Conservation (phyloP, 2,113 vertebrate species). For the Antennarius striatus region DNA sequence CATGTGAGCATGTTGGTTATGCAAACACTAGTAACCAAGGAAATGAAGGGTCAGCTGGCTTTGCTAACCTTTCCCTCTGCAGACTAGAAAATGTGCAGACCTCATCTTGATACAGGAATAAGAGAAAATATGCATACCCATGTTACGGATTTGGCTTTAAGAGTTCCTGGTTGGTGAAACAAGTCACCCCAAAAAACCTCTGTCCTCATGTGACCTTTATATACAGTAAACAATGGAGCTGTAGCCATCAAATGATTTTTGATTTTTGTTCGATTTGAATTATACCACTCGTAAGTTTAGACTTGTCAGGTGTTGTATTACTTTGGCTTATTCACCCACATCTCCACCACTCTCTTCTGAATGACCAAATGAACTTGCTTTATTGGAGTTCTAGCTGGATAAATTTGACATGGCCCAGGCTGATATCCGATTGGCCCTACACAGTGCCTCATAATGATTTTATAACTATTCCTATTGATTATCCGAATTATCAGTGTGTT, state of each 20-base stretch:
- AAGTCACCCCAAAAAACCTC: slow-evolving; percentile 51
- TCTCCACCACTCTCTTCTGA: no score
- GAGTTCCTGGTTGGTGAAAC: slow-evolving; percentile 33
- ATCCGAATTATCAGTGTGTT: no score
- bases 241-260: neutral
- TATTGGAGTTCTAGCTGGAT: no score
- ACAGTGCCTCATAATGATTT: no score
- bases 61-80: slow-evolving; percentile 52
- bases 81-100: slow-evolving; percentile 14
- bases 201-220: slow-evolving; percentile 25
- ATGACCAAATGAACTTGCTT: no score
- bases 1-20: slow-evolving; percentile 55
- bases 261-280: no score
- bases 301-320: no score
- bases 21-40: slow-evolving; percentile 56
- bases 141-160: slow-evolving; percentile 49
- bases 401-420: no score
- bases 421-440: no score
- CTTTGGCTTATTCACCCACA: no score
- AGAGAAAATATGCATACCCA: slow-evolving; percentile 60
- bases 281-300: no score
- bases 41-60: slow-evolving; percentile 60
- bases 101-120: slow-evolving; percentile 23
- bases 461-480: no score
- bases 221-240: slow-evolving; percentile 17